Conservation (phyloP, 2,888 invertebrate species). For the Criorhina ranunculi region DNA sequence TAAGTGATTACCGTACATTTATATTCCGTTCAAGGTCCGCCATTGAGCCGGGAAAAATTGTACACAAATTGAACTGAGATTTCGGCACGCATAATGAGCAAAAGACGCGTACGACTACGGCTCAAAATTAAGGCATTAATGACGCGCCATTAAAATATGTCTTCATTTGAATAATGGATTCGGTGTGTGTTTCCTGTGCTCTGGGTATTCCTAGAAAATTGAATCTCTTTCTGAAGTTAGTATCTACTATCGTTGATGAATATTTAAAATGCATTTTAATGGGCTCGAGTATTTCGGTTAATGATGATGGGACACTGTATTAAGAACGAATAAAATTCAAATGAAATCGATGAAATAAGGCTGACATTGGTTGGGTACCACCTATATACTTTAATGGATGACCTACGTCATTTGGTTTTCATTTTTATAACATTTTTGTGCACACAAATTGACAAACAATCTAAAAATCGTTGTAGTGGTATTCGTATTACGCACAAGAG, state of each 20-base stretch:
- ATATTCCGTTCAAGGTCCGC: neutral
- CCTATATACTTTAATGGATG: no score
- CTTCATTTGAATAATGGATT: slow-evolving; percentile 1
- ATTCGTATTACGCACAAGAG: no score
- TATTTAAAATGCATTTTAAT: slow-evolving; percentile 2
- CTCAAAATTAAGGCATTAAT: neutral
- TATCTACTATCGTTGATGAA: neutral
- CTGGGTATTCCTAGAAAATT: neutral
- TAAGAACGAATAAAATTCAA: neutral
- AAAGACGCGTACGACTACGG: neutral
- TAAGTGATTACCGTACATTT: neutral
- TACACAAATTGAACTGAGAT: neutral
- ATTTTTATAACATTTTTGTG: no score
- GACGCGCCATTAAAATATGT: neutral
- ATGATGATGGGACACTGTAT: neutral
- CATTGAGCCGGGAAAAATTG: neutral
- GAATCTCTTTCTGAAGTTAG: neutral
- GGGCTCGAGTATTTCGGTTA: neutral
- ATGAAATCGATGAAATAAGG: neutral
- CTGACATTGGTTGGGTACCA: neutral
- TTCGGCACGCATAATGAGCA: neutral
- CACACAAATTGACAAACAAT: no score
- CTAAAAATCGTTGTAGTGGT: no score
- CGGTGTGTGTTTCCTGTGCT: neutral
- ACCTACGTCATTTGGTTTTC: neutral